Evolutionary conservation across 1,140 invertebrate genomes (phyloP).

Genomic region (Drosophila athabasca): DNA sequence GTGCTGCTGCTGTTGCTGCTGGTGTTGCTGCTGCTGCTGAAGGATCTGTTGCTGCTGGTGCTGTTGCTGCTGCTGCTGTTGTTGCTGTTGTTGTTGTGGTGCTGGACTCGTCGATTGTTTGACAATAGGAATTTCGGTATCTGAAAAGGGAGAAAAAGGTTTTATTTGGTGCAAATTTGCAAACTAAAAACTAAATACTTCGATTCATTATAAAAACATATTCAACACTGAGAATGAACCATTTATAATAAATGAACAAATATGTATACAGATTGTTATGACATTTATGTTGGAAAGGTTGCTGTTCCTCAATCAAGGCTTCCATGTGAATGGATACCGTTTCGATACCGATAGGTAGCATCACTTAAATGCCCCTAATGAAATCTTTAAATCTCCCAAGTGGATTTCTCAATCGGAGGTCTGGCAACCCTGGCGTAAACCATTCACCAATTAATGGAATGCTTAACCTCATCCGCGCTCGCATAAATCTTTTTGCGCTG

Average conservation of each 20-base stretch:
- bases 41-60: conserved; percentile 66
- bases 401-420: no score
- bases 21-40: conserved; percentile 62
- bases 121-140: conserved; percentile 84
- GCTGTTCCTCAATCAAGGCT: no score
- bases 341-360: no score
- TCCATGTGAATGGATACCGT: no score
- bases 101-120: conserved; percentile 83
- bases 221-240: no score
- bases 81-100: conserved; percentile 69
- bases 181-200: not conserved
- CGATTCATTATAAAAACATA: conserved; percentile 3
- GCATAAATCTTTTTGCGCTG: conserved; percentile 6
- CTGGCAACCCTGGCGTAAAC: not conserved
- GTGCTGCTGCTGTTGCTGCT: conserved; percentile 61
- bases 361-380: no score
- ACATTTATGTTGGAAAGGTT: no score
- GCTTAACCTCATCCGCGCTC: conserved; percentile 39
- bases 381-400: no score
- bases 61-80: conserved; percentile 64
- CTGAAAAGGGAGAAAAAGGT: conserved; percentile 47
- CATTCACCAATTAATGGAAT: conserved; percentile 44
- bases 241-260: no score
- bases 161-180: not conserved
- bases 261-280: no score